Evolutionary conservation across 1,140 invertebrate genomes (phyloP).

Genomic region (Cyclina sinensis): DNA sequence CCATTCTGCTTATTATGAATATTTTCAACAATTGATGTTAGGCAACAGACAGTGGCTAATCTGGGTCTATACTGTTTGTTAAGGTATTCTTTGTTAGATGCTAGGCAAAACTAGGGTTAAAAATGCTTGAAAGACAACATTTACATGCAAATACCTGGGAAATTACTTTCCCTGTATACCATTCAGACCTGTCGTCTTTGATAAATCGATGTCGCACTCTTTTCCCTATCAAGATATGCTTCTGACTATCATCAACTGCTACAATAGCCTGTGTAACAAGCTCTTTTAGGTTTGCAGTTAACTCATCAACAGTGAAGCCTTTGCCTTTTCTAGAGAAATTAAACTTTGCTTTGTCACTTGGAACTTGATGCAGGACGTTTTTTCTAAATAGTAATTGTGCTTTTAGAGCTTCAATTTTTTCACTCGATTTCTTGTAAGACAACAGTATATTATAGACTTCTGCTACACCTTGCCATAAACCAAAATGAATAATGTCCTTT

Average conservation of each 20-base stretch:
- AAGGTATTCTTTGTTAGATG: conserved; percentile 4
- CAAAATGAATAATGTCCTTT: conserved; percentile 43
- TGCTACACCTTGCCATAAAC: conserved; percentile 36
- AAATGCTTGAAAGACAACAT: conserved; percentile 26
- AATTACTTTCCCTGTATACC: conserved; percentile 50
- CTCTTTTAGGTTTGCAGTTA: conserved; percentile 46
- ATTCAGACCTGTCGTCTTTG: conserved; percentile 16
- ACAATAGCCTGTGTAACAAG: conserved; percentile 50
- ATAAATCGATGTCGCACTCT: conserved; percentile 30
- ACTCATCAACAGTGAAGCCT: conserved; percentile 35
- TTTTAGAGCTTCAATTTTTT: conserved; percentile 29
- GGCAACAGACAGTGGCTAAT: conserved; percentile 21
- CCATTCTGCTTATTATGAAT: conserved; percentile 8
- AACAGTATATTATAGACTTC: conserved; percentile 26
- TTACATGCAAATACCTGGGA: conserved; percentile 39
- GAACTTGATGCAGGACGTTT: conserved; percentile 21
- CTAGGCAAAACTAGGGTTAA: conserved; percentile 14
- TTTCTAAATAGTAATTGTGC: conserved; percentile 53
- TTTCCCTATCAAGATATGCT: conserved; percentile 44
- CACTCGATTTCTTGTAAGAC: conserved; percentile 14
- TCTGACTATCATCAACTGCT: conserved; percentile 37
- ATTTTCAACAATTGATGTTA: conserved; percentile 39
- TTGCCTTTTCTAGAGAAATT: conserved; percentile 25
- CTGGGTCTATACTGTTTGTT: conserved; percentile 25
- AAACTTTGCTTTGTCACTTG: conserved; percentile 1